Evolutionary conservation across 2,113 vertebrate genomes (phyloP).

Genomic region (Engraulis encrasicolus): DNA sequence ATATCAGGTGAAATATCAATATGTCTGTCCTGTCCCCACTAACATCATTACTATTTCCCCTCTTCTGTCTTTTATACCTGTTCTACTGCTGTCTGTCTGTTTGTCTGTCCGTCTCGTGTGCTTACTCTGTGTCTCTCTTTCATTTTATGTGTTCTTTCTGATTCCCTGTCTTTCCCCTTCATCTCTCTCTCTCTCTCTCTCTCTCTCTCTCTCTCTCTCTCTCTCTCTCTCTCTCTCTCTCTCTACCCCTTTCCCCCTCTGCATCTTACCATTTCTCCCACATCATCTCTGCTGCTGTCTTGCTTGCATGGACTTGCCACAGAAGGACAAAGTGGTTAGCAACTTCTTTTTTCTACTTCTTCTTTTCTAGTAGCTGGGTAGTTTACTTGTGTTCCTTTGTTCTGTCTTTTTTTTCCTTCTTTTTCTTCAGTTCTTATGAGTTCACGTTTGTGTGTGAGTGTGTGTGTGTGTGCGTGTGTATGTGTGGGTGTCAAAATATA

Average conservation of each 20-base stretch:
- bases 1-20: background rate
- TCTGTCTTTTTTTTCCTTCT: conserved; percentile 28
- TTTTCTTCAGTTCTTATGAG: background rate
- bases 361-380: conserved; percentile 19
- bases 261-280: conserved; percentile 18
- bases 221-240: too few relatives aligned
- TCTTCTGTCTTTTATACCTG: background rate
- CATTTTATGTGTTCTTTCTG: background rate
- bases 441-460: background rate
- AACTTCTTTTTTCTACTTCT: conserved; percentile 35
- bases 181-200: background rate
- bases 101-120: conserved; percentile 15
- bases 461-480: too few relatives aligned
- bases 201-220: conserved; percentile 17
- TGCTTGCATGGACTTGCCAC: conserved; percentile 41
- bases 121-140: background rate
- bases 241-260: conserved; percentile 9
- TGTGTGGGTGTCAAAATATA: too few relatives aligned
- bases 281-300: conserved; percentile 29
- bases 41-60: background rate
- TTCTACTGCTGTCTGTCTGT: background rate
- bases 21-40: background rate
- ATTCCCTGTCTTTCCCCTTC: background rate
- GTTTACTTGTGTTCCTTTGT: background rate
- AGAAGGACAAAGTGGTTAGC: conserved; percentile 62